phyloP scores from a whole-genome alignment of 2,888 invertebrate genomes.

The Eumerus sabulonum region DNA sequence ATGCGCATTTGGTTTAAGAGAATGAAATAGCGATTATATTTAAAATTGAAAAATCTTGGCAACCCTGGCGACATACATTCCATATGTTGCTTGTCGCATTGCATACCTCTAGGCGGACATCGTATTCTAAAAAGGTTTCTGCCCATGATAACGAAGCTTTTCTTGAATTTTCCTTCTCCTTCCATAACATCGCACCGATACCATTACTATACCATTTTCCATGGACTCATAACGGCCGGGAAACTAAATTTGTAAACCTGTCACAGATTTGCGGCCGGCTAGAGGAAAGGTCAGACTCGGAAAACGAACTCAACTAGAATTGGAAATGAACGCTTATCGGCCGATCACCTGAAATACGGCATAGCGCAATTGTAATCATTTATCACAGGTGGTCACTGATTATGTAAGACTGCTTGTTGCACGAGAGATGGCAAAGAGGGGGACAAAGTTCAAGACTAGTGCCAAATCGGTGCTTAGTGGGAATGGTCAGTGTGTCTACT shows the following conservation, averaged over 20 bases:
- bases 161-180: too few species aligned
- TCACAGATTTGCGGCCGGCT: slow-evolving; percentile 7
- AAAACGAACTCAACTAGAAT: slow-evolving; percentile 18
- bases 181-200: too few species aligned
- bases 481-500: neutral
- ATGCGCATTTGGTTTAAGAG: too few species aligned
- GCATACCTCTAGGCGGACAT: slow-evolving; percentile 2
- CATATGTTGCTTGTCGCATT: neutral
- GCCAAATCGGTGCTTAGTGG: neutral
- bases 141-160: too few species aligned
- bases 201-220: too few species aligned
- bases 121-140: too few species aligned
- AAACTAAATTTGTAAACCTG: slow-evolving; percentile 5
- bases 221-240: neutral
- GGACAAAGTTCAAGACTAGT: slow-evolving; percentile 10
- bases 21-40: neutral
- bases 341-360: slow-evolving; percentile 7
- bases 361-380: slow-evolving; percentile 17
- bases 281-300: slow-evolving; percentile 14
- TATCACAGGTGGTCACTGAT: slow-evolving; percentile 1
- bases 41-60: neutral
- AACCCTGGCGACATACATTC: neutral
- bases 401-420: slow-evolving; percentile 1
- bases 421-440: neutral
- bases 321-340: slow-evolving; percentile 10